Conservation (phyloP, 2,113 vertebrate genomes). For the Ophthalmotilapia sp. region DNA sequence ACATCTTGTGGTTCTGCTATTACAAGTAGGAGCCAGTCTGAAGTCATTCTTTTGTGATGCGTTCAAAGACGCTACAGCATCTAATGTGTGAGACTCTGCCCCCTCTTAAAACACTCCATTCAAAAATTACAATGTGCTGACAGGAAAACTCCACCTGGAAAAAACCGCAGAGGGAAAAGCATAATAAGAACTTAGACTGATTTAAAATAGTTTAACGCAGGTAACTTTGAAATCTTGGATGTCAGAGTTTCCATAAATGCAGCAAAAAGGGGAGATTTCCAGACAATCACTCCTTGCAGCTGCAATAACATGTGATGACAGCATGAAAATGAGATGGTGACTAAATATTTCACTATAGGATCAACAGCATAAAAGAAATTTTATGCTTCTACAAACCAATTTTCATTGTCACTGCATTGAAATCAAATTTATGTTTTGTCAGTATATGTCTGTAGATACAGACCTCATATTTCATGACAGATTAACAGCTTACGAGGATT, state of each 20-base stretch:
- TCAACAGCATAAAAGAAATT: neutral
- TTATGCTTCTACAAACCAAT: neutral
- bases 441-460: neutral
- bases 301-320: constrained; percentile 30
- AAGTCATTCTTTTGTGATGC: neutral
- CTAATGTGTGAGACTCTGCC: neutral
- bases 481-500: neutral
- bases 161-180: neutral
- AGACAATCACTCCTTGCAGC: constrained; percentile 7
- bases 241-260: neutral
- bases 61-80: neutral
- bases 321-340: constrained; percentile 3
- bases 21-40: neutral
- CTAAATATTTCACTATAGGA: constrained; percentile 10
- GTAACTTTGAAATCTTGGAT: neutral
- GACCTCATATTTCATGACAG: neutral
- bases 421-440: neutral
- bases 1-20: neutral
- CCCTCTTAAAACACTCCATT: neutral
- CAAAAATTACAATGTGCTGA: neutral
- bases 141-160: neutral
- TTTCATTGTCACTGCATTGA: neutral
- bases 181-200: neutral
- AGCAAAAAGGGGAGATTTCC: constrained; percentile 2
- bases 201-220: neutral